These are phyloP conservation scores for Cyphomyrmex costatus DNA, from an alignment of 1,140 invertebrate species.

Conservation along the genomic window DNA sequence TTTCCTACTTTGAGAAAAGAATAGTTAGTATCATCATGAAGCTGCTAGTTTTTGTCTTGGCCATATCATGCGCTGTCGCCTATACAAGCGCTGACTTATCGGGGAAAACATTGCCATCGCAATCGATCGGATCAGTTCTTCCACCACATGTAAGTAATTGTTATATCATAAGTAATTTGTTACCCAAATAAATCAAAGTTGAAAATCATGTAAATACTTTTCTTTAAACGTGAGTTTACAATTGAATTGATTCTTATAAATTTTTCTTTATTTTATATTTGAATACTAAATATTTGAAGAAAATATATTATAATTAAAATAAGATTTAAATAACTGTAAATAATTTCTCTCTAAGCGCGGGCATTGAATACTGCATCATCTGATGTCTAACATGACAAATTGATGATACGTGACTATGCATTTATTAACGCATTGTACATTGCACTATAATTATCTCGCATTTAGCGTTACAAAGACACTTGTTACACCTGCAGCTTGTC, in stretches of 20 bases:
- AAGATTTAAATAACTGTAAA: background rate
- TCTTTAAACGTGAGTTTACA: background rate
- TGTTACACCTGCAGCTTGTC: constrained; percentile 7
- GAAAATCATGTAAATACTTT: background rate
- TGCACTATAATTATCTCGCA: background rate
- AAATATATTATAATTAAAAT: background rate
- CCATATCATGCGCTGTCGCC: constrained; percentile 27
- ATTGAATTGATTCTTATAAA: background rate
- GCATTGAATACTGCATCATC: background rate
- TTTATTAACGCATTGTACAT: background rate
- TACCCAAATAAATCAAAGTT: background rate
- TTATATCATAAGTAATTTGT: background rate
- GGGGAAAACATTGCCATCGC: background rate
- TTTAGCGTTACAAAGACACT: constrained; percentile 11
- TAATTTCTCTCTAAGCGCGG: background rate
- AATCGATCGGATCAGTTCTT: background rate
- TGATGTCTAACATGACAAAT: background rate
- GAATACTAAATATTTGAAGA: background rate
- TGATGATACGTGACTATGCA: background rate
- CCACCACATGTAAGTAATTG: constrained; percentile 28
- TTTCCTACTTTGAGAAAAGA: background rate
- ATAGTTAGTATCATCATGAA: constrained; percentile 38
- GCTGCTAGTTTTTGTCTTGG: constrained; percentile 34
- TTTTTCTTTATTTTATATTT: background rate
- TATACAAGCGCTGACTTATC: constrained; percentile 18